These are phyloP conservation scores for Heterochromis multidens DNA, from an alignment of 2,113 vertebrate genomes.

Conservation along the genomic window DNA sequence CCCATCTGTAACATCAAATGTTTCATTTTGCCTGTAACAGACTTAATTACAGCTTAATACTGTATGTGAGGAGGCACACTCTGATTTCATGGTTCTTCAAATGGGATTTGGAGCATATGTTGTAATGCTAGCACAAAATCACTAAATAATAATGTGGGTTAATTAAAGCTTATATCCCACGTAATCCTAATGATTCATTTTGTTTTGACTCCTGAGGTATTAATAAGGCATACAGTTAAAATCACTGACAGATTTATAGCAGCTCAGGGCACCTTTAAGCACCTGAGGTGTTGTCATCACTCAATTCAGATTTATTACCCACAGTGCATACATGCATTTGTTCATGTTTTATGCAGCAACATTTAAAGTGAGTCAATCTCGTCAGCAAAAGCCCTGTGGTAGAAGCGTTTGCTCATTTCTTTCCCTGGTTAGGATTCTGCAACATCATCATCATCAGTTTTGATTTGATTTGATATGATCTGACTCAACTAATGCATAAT, in stretches of 20 bases:
- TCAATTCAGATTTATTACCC: not conserved
- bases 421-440: not conserved
- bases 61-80: not conserved
- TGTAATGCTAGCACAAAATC: not conserved
- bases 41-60: constrained; percentile 8
- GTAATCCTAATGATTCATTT: not conserved
- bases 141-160: not conserved
- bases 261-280: not conserved
- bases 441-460: not conserved
- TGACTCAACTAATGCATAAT: constrained; percentile 14
- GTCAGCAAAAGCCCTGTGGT: not conserved
- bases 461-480: not conserved
- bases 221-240: not conserved
- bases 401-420: not conserved
- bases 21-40: not conserved
- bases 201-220: not conserved
- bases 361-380: not conserved
- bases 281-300: not conserved
- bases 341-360: not conserved
- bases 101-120: constrained; percentile 7
- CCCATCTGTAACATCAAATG: not conserved
- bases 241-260: not conserved
- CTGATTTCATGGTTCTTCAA: not conserved
- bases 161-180: not conserved
- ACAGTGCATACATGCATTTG: not conserved